Evolutionary conservation across 2,113 vertebrate genomes (phyloP), one percentile per base, ranked within the genome.

Genomic region (Mustela lutreola): DNA sequence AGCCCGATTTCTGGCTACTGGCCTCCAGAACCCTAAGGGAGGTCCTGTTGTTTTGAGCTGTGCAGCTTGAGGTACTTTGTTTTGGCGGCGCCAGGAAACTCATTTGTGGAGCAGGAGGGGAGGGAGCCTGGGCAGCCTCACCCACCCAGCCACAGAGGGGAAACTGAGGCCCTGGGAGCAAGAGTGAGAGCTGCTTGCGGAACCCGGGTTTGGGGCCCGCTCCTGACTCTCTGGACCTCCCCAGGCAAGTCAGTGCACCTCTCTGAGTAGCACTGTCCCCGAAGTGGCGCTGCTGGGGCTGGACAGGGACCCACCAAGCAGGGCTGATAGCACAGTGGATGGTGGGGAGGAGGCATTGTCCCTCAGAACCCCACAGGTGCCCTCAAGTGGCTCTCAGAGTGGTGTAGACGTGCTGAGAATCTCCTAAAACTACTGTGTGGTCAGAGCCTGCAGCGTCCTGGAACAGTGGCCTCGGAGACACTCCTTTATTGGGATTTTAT

Each of bases 261-360:
- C 70, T 93, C 56, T 39, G 91, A 85, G 45, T 24, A 33, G 31
- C 42, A 36, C 16, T 26, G 8, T 45, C 36, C n/a, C 31, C 7
- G 31, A n/a, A 19, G 36, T 42, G 36, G 62, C 2, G 12, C 28
- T 65, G 62, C 62, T 65, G 28, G 22, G 62, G 62, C 62, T 26
- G 62, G 62, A 28, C 26, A 28, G 24, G 26, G 8, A 33, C n/a
- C 24, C 16, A 42, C 50, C 50, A 14, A 11, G 10, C 53, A 60
- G 79, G 90, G 21, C 65, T 36, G 65, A n/a, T 0, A 22, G 11
- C 62, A 18, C 4, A 0, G 0, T 5, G 4, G 15, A 12, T 0
- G 42, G 67, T 10, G 4, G 42, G 10, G 80, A 36, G 31, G 80
- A 31, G 39, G 19, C 6, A 2, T 11, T 1, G 3, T 45, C 7